A percentile compares a stretch with the other conserved stretches of the same genome.
These are phyloP conservation scores for Thripadectes ignobilis DNA, from an alignment of 2,797 vertebrate species.

Conservation along the genomic window DNA sequence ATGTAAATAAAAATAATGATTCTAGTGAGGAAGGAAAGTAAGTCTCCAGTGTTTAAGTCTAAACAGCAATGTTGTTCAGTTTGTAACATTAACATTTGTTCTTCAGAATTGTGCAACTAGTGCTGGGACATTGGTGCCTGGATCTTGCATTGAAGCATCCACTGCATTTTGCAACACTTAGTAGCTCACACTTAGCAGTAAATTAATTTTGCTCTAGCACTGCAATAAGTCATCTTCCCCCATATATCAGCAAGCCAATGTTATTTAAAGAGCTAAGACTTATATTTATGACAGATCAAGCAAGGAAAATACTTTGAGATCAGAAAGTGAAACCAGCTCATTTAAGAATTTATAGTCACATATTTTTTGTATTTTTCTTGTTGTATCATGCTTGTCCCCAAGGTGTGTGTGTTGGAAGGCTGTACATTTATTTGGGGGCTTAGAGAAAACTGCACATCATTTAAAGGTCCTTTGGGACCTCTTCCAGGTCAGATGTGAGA, in stretches of 20 bases:
- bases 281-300: conserved; percentile 10
- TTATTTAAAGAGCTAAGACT: not conserved
- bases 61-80: not conserved
- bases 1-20: not conserved
- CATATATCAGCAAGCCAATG: not conserved
- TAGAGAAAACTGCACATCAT: not conserved
- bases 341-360: not conserved
- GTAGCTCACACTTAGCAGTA: not conserved
- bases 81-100: not conserved
- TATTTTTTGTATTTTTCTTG: not conserved
- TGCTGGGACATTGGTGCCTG: not conserved
- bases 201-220: not conserved
- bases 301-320: not conserved
- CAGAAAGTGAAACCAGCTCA: not conserved
- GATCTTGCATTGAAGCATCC: not conserved
- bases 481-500: not conserved
- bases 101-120: not conserved
- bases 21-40: not conserved
- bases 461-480: not conserved
- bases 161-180: not conserved
- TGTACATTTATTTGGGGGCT: not conserved
- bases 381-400: not conserved
- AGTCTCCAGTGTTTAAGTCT: not conserved
- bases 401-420: not conserved
- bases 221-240: not conserved